Evolutionary conservation across 92 coral and sea anemone species (phyloP).

Genomic region (Phenganax subtilis): DNA sequence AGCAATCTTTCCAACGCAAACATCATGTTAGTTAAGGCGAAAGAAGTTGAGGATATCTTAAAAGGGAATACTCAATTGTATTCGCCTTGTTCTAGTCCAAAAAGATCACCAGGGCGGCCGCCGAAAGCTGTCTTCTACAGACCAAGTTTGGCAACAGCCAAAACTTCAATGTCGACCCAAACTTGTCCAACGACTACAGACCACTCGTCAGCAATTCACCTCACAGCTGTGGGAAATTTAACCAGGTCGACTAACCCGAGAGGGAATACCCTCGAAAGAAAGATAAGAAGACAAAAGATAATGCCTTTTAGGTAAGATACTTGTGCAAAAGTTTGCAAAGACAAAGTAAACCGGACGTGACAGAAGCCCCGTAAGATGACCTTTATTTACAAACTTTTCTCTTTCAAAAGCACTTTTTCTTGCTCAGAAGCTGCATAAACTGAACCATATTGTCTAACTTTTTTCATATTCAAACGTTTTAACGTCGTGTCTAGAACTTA

Average conservation of each 20-base stretch:
- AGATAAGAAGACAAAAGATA: constrained; percentile 61
- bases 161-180: constrained; percentile 33
- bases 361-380: no score
- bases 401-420: no score
- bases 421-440: not conserved
- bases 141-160: not conserved
- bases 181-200: constrained; percentile 56
- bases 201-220: constrained; percentile 71
- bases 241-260: constrained; percentile 52
- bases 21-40: constrained; percentile 81
- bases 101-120: not conserved
- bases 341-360: not conserved
- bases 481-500: no score
- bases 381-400: no score
- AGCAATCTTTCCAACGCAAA: constrained; percentile 91
- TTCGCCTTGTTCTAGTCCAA: constrained; percentile 50
- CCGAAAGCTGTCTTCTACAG: not conserved
- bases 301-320: constrained; percentile 66
- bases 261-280: constrained; percentile 49
- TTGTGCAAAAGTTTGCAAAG: not conserved
- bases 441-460: no score
- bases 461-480: no score
- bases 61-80: constrained; percentile 64
- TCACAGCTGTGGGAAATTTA: constrained; percentile 71
- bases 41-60: constrained; percentile 73